phyloP scores from a whole-genome alignment of 2,888 invertebrate genomes.

The Drosophila austrosaltans region DNA sequence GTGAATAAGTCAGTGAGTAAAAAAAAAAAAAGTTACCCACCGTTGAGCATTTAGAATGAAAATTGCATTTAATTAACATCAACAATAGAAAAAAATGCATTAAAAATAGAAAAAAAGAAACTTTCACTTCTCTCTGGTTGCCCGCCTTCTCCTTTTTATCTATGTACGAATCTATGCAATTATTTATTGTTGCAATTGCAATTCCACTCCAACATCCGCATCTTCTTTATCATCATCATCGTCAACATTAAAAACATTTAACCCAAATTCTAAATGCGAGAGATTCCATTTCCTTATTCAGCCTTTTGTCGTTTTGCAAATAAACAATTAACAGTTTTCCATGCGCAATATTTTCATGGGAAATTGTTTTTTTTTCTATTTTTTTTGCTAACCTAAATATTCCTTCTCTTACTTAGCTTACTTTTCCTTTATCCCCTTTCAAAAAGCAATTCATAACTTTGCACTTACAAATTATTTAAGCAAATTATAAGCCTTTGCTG shows the following conservation, averaged over 20 bases:
- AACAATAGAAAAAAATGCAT: conserved; percentile 8
- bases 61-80: conserved; percentile 40
- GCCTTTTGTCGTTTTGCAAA: conserved; percentile 24
- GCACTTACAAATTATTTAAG: conserved; percentile 69
- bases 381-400: background rate
- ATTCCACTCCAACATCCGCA: conserved; percentile 23
- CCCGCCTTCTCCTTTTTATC: background rate
- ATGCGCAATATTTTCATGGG: conserved; percentile 25
- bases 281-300: conserved; percentile 37
- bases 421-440: conserved; percentile 20
- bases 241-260: conserved; percentile 56
- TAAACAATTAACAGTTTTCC: conserved; percentile 49
- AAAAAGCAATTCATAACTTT: conserved; percentile 48
- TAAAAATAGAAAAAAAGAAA: background rate
- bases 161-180: conserved; percentile 11
- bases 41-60: conserved; percentile 41
- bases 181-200: conserved; percentile 38
- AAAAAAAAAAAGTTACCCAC: conserved; percentile 23
- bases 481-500: conserved; percentile 60
- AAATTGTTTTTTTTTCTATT: conserved; percentile 30
- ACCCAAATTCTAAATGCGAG: conserved; percentile 48
- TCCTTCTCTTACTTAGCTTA: background rate
- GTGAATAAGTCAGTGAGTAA: background rate
- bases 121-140: conserved; percentile 34
- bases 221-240: conserved; percentile 10